Evolutionary conservation across 1,140 invertebrate genomes (phyloP), one percentile per base, ranked within the genome.

Genomic region (Conopomorpha cramerella): DNA sequence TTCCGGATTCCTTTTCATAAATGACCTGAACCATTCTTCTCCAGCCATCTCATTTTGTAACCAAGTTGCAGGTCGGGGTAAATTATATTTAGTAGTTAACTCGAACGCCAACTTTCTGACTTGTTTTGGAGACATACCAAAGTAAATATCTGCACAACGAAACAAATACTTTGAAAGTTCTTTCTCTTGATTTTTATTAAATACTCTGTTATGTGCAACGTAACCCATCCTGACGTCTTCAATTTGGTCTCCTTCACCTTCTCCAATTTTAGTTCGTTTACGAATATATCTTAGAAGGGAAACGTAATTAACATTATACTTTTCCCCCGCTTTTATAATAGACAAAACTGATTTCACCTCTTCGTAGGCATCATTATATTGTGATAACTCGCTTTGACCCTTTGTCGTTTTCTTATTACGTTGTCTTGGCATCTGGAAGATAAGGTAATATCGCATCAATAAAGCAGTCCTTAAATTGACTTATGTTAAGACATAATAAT

Each of bases 21-120:
- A 81, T 8, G 34, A 38, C 2, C 39, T 31, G 46, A 80, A 66
- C 77, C 78, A 80, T 47, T 78, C 68, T 41, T 50, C 47, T 8
- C 65, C 72, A 44, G 73, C 78, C 41, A 77, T 27, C n/a, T 43
- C 11, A 15, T 41, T 49, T 1, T 46, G 39, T 31, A 36, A 26
- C 50, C 44, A 55, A 35, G 48, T 51, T 4, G 8, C 4, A 41
- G 70, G 74, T 37, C 39, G 26, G 23, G 34, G 38, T 42, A 64
- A 49, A 4, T 56, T 41, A 39, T 66, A 58, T 35, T 53, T 55
- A 14, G 43, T 30, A 7, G 59, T 45, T 16, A 64, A 45, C 43
- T 73, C 48, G 41, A 51, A 76, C 14, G 70, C 72, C 33, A 78
- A 46, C 43, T 60, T 57, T 16, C 46, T 42, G 12, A 76, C 46